These are phyloP conservation scores for Neofelis nebulosa DNA, from an alignment of 2,113 vertebrate genomes.

Conservation along the genomic window DNA sequence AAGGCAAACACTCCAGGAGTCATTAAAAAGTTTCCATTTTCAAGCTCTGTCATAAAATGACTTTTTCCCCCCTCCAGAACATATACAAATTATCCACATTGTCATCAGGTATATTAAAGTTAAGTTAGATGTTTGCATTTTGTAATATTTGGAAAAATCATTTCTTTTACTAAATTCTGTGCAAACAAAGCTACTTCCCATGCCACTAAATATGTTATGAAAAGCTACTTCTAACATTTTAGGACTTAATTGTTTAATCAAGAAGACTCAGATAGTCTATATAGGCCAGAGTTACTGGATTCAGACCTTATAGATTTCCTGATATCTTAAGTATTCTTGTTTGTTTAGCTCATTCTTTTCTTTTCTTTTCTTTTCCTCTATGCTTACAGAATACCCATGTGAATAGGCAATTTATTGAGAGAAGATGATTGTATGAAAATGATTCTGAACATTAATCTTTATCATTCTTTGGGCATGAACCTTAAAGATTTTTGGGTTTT, in stretches of 20 bases:
- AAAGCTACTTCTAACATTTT: neutral
- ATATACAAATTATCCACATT: neutral
- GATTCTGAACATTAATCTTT: neutral
- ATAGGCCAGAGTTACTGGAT: neutral
- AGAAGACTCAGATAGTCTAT: neutral
- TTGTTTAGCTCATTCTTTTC: neutral
- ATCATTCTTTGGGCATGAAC: neutral
- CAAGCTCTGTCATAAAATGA: neutral
- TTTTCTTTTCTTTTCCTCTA: constrained; percentile 20
- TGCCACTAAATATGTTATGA: neutral
- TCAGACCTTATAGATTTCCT: neutral
- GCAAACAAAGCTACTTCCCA: neutral
- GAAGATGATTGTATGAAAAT: neutral
- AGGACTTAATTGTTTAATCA: neutral
- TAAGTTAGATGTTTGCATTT: neutral
- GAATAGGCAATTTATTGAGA: neutral
- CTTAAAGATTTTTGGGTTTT: neutral
- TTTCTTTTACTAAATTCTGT: neutral
- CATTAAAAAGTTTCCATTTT: constrained; percentile 45
- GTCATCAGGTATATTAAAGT: neutral
- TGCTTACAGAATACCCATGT: neutral
- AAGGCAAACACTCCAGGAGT: neutral
- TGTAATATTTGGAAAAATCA: neutral
- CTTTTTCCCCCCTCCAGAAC: neutral
- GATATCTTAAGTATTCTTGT: constrained; percentile 14